Percentiles rank a stretch among this genome's conserved stretches.
Evolutionary conservation across 2,888 invertebrate genomes (phyloP).

Genomic region (Apocheima hispidaria): DNA sequence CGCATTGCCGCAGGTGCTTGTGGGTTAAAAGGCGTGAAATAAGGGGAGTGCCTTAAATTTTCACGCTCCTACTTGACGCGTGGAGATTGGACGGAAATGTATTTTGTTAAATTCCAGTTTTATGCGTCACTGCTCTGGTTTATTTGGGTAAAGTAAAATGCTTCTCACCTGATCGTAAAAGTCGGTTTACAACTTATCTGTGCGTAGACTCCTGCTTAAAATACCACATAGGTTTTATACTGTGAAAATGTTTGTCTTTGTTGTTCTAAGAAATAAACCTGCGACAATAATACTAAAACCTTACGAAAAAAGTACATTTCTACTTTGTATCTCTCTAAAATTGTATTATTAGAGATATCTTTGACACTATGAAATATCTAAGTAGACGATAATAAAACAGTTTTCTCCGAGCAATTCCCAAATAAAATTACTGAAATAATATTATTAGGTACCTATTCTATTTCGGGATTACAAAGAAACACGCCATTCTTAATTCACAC

Average conservation of each 20-base stretch:
- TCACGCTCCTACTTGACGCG: constrained; percentile 37
- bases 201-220: constrained; percentile 14
- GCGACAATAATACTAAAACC: neutral
- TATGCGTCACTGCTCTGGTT: constrained; percentile 35
- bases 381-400: neutral
- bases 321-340: neutral
- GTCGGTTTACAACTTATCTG: constrained; percentile 29
- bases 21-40: constrained; percentile 72
- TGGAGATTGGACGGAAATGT: constrained; percentile 35
- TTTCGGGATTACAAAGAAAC: constrained; percentile 1
- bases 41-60: constrained; percentile 67
- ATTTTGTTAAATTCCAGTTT: constrained; percentile 40
- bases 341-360: neutral
- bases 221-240: constrained; percentile 2
- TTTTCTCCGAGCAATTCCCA: neutral
- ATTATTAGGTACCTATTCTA: neutral
- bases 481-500: constrained; percentile 6
- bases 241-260: too few relatives aligned
- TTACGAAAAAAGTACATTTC: neutral
- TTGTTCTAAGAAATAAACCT: constrained; percentile 1
- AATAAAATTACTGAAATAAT: neutral
- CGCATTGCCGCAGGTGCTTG: constrained; percentile 61
- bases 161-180: constrained; percentile 33
- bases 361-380: neutral
- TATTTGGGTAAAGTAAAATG: constrained; percentile 35